Base-by-base conservation (phyloP, 2,113 vertebrate species). In the Ploceus nigricollis region DNA sequence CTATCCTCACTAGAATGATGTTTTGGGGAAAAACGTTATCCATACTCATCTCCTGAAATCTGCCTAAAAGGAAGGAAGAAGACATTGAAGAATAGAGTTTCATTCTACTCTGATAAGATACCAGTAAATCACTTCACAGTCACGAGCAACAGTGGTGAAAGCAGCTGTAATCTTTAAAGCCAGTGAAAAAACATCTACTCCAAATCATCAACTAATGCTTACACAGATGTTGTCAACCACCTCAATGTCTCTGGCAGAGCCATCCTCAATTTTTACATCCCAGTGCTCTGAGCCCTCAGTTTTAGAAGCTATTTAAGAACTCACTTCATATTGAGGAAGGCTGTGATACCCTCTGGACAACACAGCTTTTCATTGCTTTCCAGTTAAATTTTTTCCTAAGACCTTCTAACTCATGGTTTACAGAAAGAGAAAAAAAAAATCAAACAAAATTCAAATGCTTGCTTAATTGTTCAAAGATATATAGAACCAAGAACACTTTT, bases 201-300 rank as follows among this genome's bases (percentile, higher is more conserved):
- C 5, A 60, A 61, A 35, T 73, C 22, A 61, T 78, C 54, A 45
- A 6, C n/a, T 50, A 30, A 18, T 50, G 18, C 30, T 71, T 71
- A 71, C 5, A 48, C 7, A 82, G 71, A 56, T 21, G 2, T 3
- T 86, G 37, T 35, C 33, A 78, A 47, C 23, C 39, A 68, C 10
- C 11, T 42, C 47, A 42, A 30, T 76, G 15, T 48, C 42, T 45
- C 44, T 42, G 27, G 12, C 61, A 85, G 13, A 79, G 5, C 6
- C 2, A 64, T 22, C 24, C 18, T 51, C 13, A 60, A 9, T 39
- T 85, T 70, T 72, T 48, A 17, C 9, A 65, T 23, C 11, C 10
- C 37, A 31, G 4, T 1, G 1, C 28, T 65, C 28, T 0, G 0
- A n/a, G 9, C 3, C 24, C 24, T 37, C 27, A 9, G 7, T 80